Conservation (phyloP, 2,888 invertebrate genomes). For the Theodoxus fluviatilis region DNA sequence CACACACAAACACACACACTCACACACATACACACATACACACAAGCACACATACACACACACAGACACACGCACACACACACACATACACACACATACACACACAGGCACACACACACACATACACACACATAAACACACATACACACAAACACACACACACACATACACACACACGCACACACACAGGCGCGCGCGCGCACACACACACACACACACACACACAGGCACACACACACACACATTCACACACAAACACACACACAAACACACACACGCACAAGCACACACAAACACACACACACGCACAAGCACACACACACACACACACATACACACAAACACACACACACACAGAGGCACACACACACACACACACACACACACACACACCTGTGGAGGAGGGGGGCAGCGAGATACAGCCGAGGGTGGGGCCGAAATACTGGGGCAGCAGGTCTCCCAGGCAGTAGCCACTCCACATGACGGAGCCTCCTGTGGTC, state of each 20-base stretch:
- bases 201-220: no score
- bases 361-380: not conserved
- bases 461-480: slow-evolving; percentile 42
- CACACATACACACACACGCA: no score
- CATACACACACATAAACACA: no score
- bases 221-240: no score
- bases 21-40: not conserved
- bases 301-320: not conserved
- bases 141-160: no score
- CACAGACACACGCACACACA: not conserved
- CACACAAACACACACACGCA: no score
- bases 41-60: not conserved
- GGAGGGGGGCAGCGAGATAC: not conserved
- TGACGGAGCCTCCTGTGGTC: slow-evolving; percentile 34
- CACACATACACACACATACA: not conserved
- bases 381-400: not conserved
- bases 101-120: not conserved
- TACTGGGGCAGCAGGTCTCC: slow-evolving; percentile 39
- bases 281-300: no score
- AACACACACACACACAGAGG: not conserved
- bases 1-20: no score
- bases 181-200: no score
- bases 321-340: not conserved
- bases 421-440: slow-evolving; percentile 34
- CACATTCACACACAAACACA: no score